Evolutionary conservation across 2,113 vertebrate genomes (phyloP).

Genomic region (Burhinus oedicnemus): DNA sequence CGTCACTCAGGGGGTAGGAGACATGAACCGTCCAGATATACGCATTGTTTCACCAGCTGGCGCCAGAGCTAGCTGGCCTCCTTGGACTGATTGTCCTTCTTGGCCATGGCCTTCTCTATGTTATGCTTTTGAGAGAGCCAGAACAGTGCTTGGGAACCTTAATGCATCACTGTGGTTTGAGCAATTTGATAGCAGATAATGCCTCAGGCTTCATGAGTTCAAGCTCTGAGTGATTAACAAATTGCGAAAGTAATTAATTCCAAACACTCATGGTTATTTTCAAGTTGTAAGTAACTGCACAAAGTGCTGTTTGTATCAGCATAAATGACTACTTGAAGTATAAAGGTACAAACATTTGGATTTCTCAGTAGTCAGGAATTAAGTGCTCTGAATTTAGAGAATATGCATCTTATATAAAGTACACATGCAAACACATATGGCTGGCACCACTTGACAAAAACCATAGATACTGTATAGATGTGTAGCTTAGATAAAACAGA

Average conservation of each 20-base stretch:
- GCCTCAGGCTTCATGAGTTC: not conserved
- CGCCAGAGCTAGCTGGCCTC: accelerated
- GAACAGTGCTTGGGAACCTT: not conserved
- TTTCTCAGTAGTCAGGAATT: not conserved
- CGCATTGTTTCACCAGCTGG: not conserved
- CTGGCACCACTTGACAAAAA: not conserved
- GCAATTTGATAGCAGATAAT: not conserved
- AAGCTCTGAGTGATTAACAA: conserved; percentile 38
- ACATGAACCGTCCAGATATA: not conserved
- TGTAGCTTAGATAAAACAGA: not conserved
- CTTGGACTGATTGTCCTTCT: accelerated
- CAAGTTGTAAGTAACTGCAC: conserved; percentile 37
- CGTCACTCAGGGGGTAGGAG: not conserved
- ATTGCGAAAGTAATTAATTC: conserved; percentile 50
- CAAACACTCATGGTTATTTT: conserved; percentile 48
- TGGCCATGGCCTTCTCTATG: not conserved
- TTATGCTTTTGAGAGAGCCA: not conserved
- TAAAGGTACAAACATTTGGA: conserved; percentile 46
- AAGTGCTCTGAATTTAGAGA: not conserved
- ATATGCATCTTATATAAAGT: not conserved
- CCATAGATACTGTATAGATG: not conserved
- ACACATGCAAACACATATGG: not conserved
- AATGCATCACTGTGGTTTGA: not conserved
- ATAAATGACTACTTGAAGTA: conserved; percentile 42
- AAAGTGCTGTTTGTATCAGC: conserved; percentile 39